phyloP scores from a whole-genome alignment of 2,797 vertebrate species.

The Rhynchonycteris naso region DNA sequence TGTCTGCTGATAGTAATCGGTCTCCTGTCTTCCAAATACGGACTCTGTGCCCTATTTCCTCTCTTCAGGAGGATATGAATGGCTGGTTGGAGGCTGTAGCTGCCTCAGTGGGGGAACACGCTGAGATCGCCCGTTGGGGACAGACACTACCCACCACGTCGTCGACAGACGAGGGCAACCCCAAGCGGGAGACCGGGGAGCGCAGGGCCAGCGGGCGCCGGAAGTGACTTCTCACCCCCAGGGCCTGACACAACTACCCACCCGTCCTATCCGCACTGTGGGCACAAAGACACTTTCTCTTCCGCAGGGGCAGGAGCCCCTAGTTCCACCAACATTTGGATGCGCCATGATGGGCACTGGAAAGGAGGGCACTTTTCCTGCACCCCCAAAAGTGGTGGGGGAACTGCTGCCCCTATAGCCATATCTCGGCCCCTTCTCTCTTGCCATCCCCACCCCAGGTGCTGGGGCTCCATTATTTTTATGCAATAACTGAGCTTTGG shows the following conservation, averaged over 20 bases:
- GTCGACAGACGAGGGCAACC: conserved; percentile 92
- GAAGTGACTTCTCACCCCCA: conserved; percentile 87
- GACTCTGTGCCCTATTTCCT: not conserved
- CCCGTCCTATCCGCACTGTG: conserved; percentile 52
- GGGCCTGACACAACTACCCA: not conserved
- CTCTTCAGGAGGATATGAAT: conserved; percentile 92
- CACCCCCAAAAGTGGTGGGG: conserved; percentile 66
- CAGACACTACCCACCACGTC: conserved; percentile 95
- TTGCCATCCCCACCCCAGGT: conserved; percentile 75
- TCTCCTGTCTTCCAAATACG: not conserved
- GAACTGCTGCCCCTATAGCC: conserved; percentile 74
- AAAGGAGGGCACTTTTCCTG: conserved; percentile 71
- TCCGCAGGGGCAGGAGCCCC: conserved; percentile 35
- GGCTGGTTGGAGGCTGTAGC: conserved; percentile 90
- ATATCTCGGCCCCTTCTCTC: conserved; percentile 76
- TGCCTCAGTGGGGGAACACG: conserved; percentile 90
- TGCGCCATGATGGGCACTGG: conserved; percentile 55
- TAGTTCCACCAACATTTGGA: conserved; percentile 43
- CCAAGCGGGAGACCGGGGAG: conserved; percentile 86
- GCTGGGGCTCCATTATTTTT: conserved; percentile 79
- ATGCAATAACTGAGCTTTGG: conserved; percentile 80
- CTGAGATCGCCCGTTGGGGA: conserved; percentile 92
- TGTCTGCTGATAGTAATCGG: not conserved
- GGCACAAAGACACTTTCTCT: conserved; percentile 77
- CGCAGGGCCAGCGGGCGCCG: conserved; percentile 92